phyloP scores from a whole-genome alignment of 2,113 vertebrate species.

The Apteryx owenii region DNA sequence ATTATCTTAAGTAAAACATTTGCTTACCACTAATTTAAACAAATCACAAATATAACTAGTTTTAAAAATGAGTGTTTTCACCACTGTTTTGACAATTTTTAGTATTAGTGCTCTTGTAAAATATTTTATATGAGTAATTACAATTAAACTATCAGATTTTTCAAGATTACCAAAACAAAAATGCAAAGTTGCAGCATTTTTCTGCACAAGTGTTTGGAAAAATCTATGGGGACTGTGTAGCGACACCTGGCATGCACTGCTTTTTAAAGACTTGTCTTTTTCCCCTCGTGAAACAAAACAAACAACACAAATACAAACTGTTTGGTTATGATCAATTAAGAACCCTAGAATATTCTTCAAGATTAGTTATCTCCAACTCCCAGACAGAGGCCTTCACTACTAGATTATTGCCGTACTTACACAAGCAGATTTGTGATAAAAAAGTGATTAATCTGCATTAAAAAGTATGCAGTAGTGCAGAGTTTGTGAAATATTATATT shows the following conservation, averaged over 20 bases:
- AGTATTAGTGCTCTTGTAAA: not conserved
- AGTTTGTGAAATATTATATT: not conserved
- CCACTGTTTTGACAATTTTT: not conserved
- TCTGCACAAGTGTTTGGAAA: not conserved
- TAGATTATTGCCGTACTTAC: not conserved
- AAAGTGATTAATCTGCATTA: too few species aligned
- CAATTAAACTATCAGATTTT: not conserved
- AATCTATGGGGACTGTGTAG: not conserved
- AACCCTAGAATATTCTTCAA: not conserved
- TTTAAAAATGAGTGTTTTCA: not conserved
- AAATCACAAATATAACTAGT: not conserved
- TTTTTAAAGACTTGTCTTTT: not conserved
- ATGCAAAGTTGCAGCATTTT: not conserved
- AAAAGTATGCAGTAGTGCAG: not conserved
- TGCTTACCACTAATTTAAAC: not conserved
- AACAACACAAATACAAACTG: not conserved
- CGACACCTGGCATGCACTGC: not conserved
- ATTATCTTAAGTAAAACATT: not conserved
- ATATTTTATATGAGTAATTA: not conserved
- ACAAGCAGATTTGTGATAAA: not conserved
- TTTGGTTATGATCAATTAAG: not conserved
- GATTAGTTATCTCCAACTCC: not conserved
- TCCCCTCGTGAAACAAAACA: not conserved
- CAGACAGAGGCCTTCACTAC: not conserved
- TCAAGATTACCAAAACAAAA: not conserved